Percentiles rank a stretch among this genome's conserved stretches.
phyloP scores from a whole-genome alignment of 1,140 invertebrate genomes.

The Sitodiplosis mosellana region DNA sequence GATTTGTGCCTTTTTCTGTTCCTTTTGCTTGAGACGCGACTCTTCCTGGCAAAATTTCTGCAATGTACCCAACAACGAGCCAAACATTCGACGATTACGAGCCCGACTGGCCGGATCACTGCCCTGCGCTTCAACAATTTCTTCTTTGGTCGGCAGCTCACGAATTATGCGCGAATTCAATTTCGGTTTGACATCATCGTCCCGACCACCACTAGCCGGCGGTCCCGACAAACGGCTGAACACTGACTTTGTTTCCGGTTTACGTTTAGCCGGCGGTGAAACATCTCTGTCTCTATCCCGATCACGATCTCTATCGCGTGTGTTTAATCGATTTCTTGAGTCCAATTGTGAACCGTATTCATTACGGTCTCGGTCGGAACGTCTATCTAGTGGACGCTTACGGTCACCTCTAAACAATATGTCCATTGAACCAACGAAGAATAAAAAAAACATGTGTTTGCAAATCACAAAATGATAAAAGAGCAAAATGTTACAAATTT shows the following conservation, averaged over 20 bases:
- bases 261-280: constrained; percentile 20
- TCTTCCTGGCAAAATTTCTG: constrained; percentile 93
- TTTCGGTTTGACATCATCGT: constrained; percentile 24
- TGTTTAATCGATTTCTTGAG: not conserved
- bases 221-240: constrained; percentile 31
- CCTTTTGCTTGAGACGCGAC: constrained; percentile 63
- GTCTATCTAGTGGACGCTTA: not conserved
- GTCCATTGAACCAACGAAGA: not conserved
- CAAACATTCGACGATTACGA: constrained; percentile 87
- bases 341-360: not conserved
- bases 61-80: constrained; percentile 78
- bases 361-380: constrained; percentile 2
- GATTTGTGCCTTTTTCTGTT: constrained; percentile 55
- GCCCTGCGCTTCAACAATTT: constrained; percentile 64
- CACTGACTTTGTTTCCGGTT: constrained; percentile 31
- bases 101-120: constrained; percentile 66
- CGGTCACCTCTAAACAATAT: constrained; percentile 9
- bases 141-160: constrained; percentile 49
- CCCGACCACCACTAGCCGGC: constrained; percentile 26
- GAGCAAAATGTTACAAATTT: not conserved
- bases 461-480: not conserved
- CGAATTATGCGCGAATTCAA: constrained; percentile 34
- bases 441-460: not conserved
- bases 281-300: constrained; percentile 10
- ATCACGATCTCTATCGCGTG: constrained; percentile 2